These are phyloP conservation scores for Semicossyphus pulcher DNA, from an alignment of 2,113 vertebrate species.

Conservation along the genomic window DNA sequence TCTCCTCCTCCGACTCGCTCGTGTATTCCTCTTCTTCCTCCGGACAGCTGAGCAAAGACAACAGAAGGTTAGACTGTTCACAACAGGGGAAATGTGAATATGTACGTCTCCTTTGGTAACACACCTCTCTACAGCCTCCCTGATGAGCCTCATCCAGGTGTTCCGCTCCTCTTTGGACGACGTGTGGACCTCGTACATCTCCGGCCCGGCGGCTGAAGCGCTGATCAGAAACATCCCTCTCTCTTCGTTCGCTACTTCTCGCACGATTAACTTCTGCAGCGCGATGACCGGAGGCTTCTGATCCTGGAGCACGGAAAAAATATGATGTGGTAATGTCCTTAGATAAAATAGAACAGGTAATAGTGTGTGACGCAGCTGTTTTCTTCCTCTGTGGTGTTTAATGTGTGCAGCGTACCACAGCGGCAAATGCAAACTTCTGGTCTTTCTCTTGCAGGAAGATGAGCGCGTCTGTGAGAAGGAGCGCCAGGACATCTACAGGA, in stretches of 20 bases:
- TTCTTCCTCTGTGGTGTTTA: background rate
- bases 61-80: background rate
- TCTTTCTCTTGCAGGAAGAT: slow-evolving; percentile 96
- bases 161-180: slow-evolving; percentile 93
- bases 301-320: slow-evolving; percentile 81
- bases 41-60: slow-evolving; percentile 86
- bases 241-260: slow-evolving; percentile 97
- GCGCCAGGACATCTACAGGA: slow-evolving; percentile 87
- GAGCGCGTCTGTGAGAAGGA: slow-evolving; percentile 90
- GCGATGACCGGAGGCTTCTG: slow-evolving; percentile 95
- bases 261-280: slow-evolving; percentile 95
- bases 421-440: slow-evolving; percentile 93
- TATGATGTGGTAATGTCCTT: background rate
- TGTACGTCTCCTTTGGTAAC: background rate
- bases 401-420: slow-evolving; percentile 88
- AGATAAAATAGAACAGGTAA: background rate
- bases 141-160: slow-evolving; percentile 94
- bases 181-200: slow-evolving; percentile 97
- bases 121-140: slow-evolving; percentile 95
- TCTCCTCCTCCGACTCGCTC: slow-evolving; percentile 92
- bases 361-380: background rate
- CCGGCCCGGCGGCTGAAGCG: slow-evolving; percentile 91
- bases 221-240: slow-evolving; percentile 97
- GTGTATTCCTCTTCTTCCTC: slow-evolving; percentile 89
- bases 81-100: background rate